Evolutionary conservation across 92 coral and sea anemone species (phyloP), one percentile per base, ranked within the genome.

Genomic region (Bergia sp.): DNA sequence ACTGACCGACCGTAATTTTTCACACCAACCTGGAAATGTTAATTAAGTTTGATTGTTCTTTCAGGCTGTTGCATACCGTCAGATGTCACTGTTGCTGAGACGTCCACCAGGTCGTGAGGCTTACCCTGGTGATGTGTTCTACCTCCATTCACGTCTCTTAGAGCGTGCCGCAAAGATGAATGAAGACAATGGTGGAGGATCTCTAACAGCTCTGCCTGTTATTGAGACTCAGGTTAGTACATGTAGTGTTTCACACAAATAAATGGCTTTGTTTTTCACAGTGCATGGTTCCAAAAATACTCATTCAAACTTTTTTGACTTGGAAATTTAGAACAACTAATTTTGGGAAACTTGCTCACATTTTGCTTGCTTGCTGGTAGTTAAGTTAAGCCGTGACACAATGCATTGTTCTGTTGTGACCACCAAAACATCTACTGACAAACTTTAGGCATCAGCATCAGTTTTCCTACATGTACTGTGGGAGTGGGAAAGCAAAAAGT

Each of bases 51-150:
- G 1, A 37, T 76, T 37, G 39, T 45, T 61, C 72, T 71, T 79
- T 44, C 91, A 97, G 99, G 99, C 99, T 82, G 99, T 95, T n/a
- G 98, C 99, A 36, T 97, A 97, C 64, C 99, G 99, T 94, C 99
- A 97, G 91, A 97, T 97, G 99, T 97, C 99, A 9, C 95, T 97
- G 85, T 80, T 97, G 92, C 89, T 97, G 88, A 93, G 99, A 71
- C 98, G 99, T 89, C 99, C 99, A 40, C 99, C 99, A 16, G 99
- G 99, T 83, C 99, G 99, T 88, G 99, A 97, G 90, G 99, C 99
- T 47, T 97, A 97, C 94, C 99, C 99, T 61, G 99, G 99, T 87
- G 99, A 97, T 89, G 99, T 97, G 69, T 97, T 97, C 94, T 97
- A 95, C 88, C 96, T 97, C 76, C 99, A 97, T 82, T 97, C 99